Conservation (phyloP, 2,797 vertebrate genomes). For the Acomys russatus region DNA sequence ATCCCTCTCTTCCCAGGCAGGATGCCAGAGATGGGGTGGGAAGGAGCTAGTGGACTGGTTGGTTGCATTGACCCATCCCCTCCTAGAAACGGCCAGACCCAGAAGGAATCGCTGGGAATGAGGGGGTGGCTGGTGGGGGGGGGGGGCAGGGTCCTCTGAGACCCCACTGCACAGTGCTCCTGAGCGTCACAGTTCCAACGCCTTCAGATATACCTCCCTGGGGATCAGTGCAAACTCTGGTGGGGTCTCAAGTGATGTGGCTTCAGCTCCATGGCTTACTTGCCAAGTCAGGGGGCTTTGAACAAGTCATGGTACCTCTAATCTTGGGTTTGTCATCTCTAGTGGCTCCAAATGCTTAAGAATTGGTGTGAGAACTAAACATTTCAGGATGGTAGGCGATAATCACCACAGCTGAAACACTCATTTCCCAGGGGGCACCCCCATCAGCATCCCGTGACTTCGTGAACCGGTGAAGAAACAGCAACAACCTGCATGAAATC, state of each 20-base stretch:
- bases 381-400: background rate
- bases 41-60: background rate
- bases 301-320: background rate
- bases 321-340: background rate
- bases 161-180: fast-evolving
- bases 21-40: background rate
- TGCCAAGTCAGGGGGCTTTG: background rate
- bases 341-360: background rate
- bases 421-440: background rate
- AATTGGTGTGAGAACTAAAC: background rate
- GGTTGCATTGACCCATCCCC: too few relatives aligned
- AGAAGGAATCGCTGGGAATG: background rate
- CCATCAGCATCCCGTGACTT: background rate
- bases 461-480: background rate
- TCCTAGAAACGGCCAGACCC: background rate
- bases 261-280: background rate
- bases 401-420: background rate
- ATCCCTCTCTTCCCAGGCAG: background rate
- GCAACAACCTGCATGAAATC: background rate
- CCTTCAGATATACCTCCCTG: too few relatives aligned
- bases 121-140: too few relatives aligned
- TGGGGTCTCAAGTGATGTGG: background rate
- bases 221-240: background rate
- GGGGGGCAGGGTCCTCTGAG: too few relatives aligned
- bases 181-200: fast-evolving